Base-by-base conservation (phyloP, 2,797 vertebrate genomes). In the Mionectes olivaceus region DNA sequence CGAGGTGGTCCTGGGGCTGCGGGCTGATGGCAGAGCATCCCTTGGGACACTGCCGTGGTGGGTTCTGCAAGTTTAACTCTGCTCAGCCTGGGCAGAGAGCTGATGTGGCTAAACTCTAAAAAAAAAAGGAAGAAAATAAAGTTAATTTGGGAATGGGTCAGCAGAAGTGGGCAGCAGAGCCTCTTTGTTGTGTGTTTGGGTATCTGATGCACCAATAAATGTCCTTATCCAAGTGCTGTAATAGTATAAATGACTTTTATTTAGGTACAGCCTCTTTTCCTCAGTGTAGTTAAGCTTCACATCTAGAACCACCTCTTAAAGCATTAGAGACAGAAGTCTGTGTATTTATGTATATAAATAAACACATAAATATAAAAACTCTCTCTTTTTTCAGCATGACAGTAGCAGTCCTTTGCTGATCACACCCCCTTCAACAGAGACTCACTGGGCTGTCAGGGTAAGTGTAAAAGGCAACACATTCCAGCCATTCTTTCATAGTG, bases 371-470 rank as follows among this genome's bases (percentile, higher is more conserved):
- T 39, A 49, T 39, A 49, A 44, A 37, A 9, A 5, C 2, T 53
- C 52, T 93, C 74, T 89, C 23, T 91, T 98, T 96, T 94, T 94
- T 78, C 96, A 99, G 99, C 99, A 99, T 44, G 99, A 99, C 96
- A 98, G 96, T 92, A 98, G 98, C 97, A 99, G 99, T 94, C 99
- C 99, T 1, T 98, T 99, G 84, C 97, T 99, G 97, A 97, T 96
- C 88, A 97, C 98, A 15, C 96, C 98, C 8, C 94, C 98, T 41
- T 91, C 97, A 19, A 81, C 98, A 49, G 99, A 99, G n/a, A 95
- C 97, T 74, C 98, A 98, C 93, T 99, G 99, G 99, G 99, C 99
- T 56, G 99, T 99, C 93, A 98, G 99, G 98, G 99, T 99, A 96
- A 97, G 98, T 98, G 63, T 67, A 41, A 81, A 90, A 92, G 28